Evolutionary conservation across 2,797 vertebrate genomes (phyloP).

Genomic region (Trachops cirrhosus): DNA sequence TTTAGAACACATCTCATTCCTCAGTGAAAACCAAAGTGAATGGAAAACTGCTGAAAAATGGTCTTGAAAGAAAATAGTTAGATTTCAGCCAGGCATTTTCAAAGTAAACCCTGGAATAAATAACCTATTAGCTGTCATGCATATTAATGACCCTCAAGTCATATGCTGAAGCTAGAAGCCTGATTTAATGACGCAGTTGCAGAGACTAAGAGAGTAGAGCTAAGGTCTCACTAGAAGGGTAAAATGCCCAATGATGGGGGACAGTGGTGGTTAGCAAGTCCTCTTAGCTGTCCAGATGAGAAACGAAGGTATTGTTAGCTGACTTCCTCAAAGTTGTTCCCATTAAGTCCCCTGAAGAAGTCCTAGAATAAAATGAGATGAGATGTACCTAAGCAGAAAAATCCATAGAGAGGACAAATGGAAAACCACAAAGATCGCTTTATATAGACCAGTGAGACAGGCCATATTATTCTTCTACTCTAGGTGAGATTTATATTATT

Average conservation of each 20-base stretch:
- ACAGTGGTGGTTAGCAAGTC: not conserved
- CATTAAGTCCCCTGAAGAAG: conserved; percentile 32
- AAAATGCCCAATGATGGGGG: conserved; percentile 20
- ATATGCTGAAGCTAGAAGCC: conserved; percentile 65
- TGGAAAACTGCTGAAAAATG: conserved; percentile 71
- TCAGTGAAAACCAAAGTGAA: conserved; percentile 58
- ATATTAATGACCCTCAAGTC: conserved; percentile 73
- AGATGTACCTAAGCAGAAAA: conserved; percentile 43
- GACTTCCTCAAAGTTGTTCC: conserved; percentile 48
- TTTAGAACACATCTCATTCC: not conserved
- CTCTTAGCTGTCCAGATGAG: conserved; percentile 71
- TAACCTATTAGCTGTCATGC: conserved; percentile 56
- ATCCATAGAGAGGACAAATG: conserved; percentile 19
- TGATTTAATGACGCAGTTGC: conserved; percentile 70
- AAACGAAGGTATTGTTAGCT: conserved; percentile 62
- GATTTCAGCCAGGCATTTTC: conserved; percentile 68
- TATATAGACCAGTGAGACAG: conserved; percentile 25
- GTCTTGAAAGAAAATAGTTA: conserved; percentile 62
- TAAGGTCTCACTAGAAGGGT: conserved; percentile 42
- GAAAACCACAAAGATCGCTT: conserved; percentile 35
- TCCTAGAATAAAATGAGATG: conserved; percentile 54
- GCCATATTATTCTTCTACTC: conserved; percentile 11
- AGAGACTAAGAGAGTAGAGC: conserved; percentile 69
- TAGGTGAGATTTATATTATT: conserved; percentile 58
- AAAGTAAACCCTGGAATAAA: conserved; percentile 75